Evolutionary conservation across 2,797 vertebrate genomes (phyloP), one percentile per base, ranked within the genome.

Genomic region (Anas capensis): DNA sequence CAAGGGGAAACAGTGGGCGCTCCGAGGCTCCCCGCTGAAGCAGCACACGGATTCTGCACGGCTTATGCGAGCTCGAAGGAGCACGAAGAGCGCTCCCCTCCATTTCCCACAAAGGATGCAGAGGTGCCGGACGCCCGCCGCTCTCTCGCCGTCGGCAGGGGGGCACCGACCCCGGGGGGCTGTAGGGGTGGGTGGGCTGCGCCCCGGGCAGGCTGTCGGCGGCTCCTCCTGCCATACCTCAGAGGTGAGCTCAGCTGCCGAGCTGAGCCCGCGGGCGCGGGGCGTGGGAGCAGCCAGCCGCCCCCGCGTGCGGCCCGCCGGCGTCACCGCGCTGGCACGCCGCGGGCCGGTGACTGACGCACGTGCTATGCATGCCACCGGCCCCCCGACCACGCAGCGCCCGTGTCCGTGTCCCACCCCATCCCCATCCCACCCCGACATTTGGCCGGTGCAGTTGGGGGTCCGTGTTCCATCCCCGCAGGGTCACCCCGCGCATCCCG

Each of bases 321-420:
- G 40, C 40, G 65, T 95, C 96, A 95, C 90, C 26, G 56, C 9
- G 14, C 94, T 86, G 94, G 94, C 95, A 95, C 49, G 94, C 91
- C 61, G 12, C 21, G 0, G 88, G 60, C 75, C 24, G 42, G 87
- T 90, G 93, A 95, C 93, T 92, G 94, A 95, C 92, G 82, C 90
- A 94, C 90, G 82, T 90, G 94, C 92, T 91, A 89, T 90, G 96
- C 23, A 23, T 48, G 46, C 80, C 96, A 95, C 88, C 93, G 91
- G 70, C 85, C 77, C 76, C 38, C 90, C 0, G 4, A 72, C 87
- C 21, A 24, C 69, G 23, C 0, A 44, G 76, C 6, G 8, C 82
- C 62, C 75, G 19, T 46, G 21, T 48, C 46, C 23, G 6, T 2
- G 29, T 4, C n/a, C 44, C 6, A 8, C 19, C 8, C 71, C 21